phyloP scores from a whole-genome alignment of 2,888 invertebrate species.

The Hipparchia sbordonii region DNA sequence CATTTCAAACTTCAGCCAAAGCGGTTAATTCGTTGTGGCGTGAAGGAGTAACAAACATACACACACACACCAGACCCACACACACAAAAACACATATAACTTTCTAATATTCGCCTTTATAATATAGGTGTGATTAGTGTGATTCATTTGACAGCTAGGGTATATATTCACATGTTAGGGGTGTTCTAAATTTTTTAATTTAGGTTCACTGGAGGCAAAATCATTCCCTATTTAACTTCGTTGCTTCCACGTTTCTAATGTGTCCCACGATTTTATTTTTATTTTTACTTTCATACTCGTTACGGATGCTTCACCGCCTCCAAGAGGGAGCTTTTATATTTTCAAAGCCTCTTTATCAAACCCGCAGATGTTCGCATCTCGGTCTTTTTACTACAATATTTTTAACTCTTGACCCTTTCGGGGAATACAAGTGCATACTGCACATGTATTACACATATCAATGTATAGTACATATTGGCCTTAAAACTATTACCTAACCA shows the following conservation, averaged over 20 bases:
- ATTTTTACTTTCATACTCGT: conserved; percentile 7
- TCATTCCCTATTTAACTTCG: conserved; percentile 21
- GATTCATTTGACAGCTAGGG: too few species aligned
- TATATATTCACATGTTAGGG: background rate
- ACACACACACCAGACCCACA: too few species aligned
- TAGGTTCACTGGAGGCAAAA: background rate
- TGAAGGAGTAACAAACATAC: too few species aligned
- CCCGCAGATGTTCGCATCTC: conserved; percentile 3
- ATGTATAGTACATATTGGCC: too few species aligned
- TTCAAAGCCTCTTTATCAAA: conserved; percentile 18
- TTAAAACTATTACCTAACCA: too few species aligned
- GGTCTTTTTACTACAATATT: conserved; percentile 6
- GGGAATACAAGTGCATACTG: conserved; percentile 16
- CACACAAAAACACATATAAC: too few species aligned
- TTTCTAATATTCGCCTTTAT: too few species aligned
- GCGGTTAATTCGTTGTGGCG: too few species aligned
- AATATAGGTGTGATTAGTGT: too few species aligned
- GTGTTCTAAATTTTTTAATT: conserved; percentile 3
- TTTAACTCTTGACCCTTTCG: conserved; percentile 12
- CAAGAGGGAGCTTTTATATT: conserved; percentile 17
- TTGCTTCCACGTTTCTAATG: conserved; percentile 21
- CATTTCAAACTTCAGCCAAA: too few species aligned
- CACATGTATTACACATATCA: background rate
- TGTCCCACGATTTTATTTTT: conserved; percentile 20
- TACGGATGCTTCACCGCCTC: conserved; percentile 18